phyloP scores from a whole-genome alignment of 1,140 invertebrate genomes.

The Drosophila quadrilineata region DNA sequence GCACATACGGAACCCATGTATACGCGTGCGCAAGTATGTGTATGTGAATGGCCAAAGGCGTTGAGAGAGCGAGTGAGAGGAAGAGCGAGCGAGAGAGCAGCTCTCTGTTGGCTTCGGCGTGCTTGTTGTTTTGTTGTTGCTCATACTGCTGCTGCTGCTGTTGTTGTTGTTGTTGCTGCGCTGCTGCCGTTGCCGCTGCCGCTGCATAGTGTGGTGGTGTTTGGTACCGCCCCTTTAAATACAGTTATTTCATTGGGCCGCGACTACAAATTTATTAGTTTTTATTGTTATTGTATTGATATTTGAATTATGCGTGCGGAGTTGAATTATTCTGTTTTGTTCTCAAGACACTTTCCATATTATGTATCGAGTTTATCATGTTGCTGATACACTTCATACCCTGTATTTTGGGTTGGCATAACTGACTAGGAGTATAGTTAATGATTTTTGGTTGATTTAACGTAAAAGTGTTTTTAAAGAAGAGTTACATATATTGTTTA shows the following conservation, averaged over 20 bases:
- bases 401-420: too few relatives aligned
- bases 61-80: too few relatives aligned
- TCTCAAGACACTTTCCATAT: too few relatives aligned
- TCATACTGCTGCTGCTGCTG: too few relatives aligned
- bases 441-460: too few relatives aligned
- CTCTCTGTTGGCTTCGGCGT: conserved; percentile 14
- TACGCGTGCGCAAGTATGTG: background rate
- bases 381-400: too few relatives aligned
- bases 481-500: too few relatives aligned
- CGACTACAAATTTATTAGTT: conserved; percentile 79
- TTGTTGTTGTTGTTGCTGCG: conserved; percentile 78
- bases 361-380: too few relatives aligned
- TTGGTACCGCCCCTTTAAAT: conserved; percentile 81
- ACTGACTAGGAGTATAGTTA: too few relatives aligned
- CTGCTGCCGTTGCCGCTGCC: background rate
- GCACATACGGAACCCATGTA: background rate
- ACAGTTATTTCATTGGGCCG: conserved; percentile 81
- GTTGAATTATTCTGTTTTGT: too few relatives aligned
- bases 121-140: background rate
- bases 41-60: background rate
- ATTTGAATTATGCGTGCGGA: conserved; percentile 54
- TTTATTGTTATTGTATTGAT: conserved; percentile 77
- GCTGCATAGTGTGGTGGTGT: conserved; percentile 82
- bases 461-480: too few relatives aligned
- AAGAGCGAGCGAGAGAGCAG: background rate